Percentiles rank a stretch among this genome's conserved stretches.
Conservation (phyloP, 1,140 invertebrate species). For the Pachypsylla venusta region DNA sequence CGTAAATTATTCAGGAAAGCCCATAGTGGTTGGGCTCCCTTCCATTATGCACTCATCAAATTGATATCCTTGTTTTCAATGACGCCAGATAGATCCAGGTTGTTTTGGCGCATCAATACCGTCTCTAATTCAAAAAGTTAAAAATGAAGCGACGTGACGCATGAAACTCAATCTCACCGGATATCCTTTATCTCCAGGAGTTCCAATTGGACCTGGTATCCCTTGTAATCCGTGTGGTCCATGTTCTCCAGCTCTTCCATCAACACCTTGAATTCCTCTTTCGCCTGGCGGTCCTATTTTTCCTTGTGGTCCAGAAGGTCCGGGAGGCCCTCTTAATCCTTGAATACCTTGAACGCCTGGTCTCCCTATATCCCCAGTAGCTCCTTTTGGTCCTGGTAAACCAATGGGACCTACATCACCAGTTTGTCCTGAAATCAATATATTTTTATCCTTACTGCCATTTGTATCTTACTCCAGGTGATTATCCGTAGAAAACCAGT, state of each 20-base stretch:
- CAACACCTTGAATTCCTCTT: conserved; percentile 30
- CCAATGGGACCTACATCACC: conserved; percentile 49
- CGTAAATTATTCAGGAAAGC: no score
- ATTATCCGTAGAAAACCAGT: no score
- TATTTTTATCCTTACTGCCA: no score
- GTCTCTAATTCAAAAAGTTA: no score
- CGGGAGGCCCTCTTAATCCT: conserved; percentile 46
- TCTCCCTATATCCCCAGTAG: conserved; percentile 35
- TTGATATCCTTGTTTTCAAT: no score
- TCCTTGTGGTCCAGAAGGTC: conserved; percentile 38
- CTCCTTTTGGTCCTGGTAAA: conserved; percentile 36
- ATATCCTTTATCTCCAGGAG: conserved; percentile 17
- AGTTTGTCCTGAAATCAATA: conserved; percentile 40
- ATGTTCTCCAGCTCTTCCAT: conserved; percentile 15
- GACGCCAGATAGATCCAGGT: no score
- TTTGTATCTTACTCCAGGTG: no score
- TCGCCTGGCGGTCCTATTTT: conserved; percentile 53
- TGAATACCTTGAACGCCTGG: conserved; percentile 38
- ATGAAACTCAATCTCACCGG: no score
- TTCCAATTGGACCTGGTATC: conserved; percentile 16
- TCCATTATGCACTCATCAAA: no score
- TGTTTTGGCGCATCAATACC: no score
- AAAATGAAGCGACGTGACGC: no score
- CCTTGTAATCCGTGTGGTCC: conserved; percentile 15
- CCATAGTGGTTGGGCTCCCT: no score